phyloP scores from a whole-genome alignment of 23 tunicate genomes.

The Halocynthia roretzi region DNA sequence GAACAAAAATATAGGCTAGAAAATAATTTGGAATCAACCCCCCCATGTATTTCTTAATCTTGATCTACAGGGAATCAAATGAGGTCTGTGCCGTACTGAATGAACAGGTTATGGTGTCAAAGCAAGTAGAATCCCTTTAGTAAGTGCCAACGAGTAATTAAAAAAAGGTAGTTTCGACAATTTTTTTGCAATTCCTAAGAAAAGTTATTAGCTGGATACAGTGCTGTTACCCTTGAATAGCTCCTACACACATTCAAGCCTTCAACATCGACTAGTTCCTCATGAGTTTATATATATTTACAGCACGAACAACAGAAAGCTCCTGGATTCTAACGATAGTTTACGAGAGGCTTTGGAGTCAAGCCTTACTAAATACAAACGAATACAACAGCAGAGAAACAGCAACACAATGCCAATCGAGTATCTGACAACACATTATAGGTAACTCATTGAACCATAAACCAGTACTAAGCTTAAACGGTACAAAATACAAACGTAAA shows the following conservation, averaged over 20 bases:
- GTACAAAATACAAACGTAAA: too few species aligned
- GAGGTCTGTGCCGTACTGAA: slow-evolving; percentile 8
- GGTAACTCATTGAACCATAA: too few species aligned
- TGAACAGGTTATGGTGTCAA: slow-evolving; percentile 11
- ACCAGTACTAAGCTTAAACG: too few species aligned
- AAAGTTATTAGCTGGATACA: too few species aligned
- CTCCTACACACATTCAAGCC: too few species aligned
- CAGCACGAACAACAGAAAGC: slow-evolving; percentile 51
- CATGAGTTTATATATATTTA: background rate
- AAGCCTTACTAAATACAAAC: background rate
- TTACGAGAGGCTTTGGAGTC: slow-evolving; percentile 29
- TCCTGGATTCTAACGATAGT: slow-evolving; percentile 72
- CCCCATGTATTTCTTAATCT: background rate
- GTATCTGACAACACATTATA: too few species aligned
- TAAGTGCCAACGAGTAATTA: background rate
- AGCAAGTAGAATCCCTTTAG: slow-evolving; percentile 22
- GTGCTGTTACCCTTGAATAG: too few species aligned
- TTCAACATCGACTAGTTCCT: too few species aligned
- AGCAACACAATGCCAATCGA: too few species aligned
- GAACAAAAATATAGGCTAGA: background rate
- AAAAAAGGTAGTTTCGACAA: too few species aligned
- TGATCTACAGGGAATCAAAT: slow-evolving; percentile 11
- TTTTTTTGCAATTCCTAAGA: too few species aligned
- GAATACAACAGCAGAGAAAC: too few species aligned
- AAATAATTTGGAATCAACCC: background rate